phyloP scores from a whole-genome alignment of 2,797 vertebrate genomes.

The Chanos chanos region DNA sequence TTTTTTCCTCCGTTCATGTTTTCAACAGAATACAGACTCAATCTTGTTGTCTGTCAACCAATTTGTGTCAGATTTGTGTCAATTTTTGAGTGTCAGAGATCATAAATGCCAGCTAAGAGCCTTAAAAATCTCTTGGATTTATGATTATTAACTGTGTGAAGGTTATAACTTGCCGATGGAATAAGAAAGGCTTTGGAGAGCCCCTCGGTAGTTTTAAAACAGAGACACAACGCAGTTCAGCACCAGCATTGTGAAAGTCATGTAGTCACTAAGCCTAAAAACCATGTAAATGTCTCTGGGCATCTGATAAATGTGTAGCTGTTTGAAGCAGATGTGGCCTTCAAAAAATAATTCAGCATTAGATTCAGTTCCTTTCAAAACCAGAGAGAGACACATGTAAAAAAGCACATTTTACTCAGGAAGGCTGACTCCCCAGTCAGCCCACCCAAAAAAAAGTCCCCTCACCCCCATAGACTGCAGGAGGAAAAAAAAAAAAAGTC shows the following conservation, averaged over 20 bases:
- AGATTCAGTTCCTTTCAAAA: neutral
- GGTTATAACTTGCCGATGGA: conserved; percentile 64
- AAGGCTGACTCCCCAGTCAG: no score
- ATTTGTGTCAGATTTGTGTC: no score
- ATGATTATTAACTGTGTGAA: conserved; percentile 64
- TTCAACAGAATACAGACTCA: neutral
- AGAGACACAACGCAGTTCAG: no score
- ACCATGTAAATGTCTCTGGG: no score
- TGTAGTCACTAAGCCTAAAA: neutral
- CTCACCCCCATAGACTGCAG: no score
- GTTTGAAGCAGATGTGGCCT: no score
- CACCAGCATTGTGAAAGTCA: neutral
- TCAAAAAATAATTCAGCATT: no score
- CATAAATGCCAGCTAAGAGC: conserved; percentile 71
- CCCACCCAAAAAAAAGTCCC: no score
- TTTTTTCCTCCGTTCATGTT: neutral
- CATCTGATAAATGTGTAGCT: no score
- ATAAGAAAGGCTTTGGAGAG: conserved; percentile 44
- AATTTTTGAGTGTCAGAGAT: conserved; percentile 54
- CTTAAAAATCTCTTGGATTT: conserved; percentile 72
- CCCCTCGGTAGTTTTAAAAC: conserved; percentile 46
- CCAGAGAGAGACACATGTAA: neutral
- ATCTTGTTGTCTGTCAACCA: no score
- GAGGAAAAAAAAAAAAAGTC: conserved; percentile 64
- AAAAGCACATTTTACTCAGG: no score